Percentiles rank a stretch among this genome's conserved stretches.
phyloP scores from a whole-genome alignment of 30 jellyfish, hydroid and myxozoan genomes.

The Haliclystus octoradiatus region DNA sequence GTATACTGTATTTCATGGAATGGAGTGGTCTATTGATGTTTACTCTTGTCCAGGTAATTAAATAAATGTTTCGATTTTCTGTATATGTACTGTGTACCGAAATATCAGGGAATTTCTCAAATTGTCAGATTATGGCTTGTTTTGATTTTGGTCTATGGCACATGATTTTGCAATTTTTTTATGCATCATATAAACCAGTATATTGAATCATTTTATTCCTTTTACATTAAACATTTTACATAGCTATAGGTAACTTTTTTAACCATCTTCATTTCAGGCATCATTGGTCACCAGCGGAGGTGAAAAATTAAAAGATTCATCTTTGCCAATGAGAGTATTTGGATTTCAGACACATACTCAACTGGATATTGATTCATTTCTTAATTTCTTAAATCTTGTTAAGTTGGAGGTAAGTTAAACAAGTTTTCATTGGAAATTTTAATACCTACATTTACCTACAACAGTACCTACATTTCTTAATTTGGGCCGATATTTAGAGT shows the following conservation, averaged over 20 bases:
- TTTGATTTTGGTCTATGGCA: neutral
- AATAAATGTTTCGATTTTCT: too few species aligned
- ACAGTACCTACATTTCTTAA: too few species aligned
- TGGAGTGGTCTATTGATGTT: slow-evolving; percentile 47
- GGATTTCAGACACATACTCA: slow-evolving; percentile 89
- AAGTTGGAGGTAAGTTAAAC: slow-evolving; percentile 45
- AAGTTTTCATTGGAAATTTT: too few species aligned
- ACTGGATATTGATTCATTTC: slow-evolving; percentile 78
- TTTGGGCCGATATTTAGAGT: too few species aligned
- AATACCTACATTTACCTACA: too few species aligned
- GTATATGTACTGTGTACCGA: too few species aligned
- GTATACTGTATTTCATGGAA: slow-evolving; percentile 24
- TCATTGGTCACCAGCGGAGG: slow-evolving; percentile 62
- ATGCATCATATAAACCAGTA: too few species aligned
- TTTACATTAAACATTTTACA: too few species aligned
- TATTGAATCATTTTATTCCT: too few species aligned
- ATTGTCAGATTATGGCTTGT: neutral
- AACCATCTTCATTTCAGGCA: slow-evolving; percentile 37
- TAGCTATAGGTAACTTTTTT: too few species aligned
- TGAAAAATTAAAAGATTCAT: slow-evolving; percentile 41
- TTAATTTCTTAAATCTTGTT: slow-evolving; percentile 54
- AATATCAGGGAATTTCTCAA: too few species aligned
- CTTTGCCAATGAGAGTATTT: slow-evolving; percentile 71
- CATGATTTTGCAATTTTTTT: too few species aligned
- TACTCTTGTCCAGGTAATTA: slow-evolving; percentile 71